phyloP scores from a whole-genome alignment of 1,140 invertebrate genomes.

The Mizuhopecten yessoensis region DNA sequence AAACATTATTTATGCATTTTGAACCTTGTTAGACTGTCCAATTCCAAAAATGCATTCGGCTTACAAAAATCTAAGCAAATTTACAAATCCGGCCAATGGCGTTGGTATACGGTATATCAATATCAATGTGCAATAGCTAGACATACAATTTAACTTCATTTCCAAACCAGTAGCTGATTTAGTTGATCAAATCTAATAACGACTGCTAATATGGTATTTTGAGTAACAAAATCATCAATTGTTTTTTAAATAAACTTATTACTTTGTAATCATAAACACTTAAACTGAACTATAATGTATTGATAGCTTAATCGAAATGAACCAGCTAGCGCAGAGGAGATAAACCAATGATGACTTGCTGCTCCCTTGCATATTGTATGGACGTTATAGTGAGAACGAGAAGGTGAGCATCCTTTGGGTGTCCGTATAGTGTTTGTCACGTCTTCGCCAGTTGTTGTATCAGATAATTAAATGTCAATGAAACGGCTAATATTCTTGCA shows the following conservation, averaged over 20 bases:
- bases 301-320: not conserved
- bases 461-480: not conserved
- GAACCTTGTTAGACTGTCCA: no score
- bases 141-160: not conserved
- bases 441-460: not conserved
- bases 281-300: not conserved
- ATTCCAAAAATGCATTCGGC: no score
- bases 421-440: not conserved
- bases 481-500: slow-evolving; percentile 30
- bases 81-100: no score
- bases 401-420: not conserved
- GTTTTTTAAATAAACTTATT: no score
- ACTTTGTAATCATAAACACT: no score
- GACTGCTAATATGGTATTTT: no score
- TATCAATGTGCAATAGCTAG: not conserved
- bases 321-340: not conserved
- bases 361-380: slow-evolving; percentile 37
- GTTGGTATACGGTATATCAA: no score
- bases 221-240: no score
- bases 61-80: no score
- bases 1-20: no score
- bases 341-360: not conserved
- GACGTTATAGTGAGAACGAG: not conserved
- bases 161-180: not conserved
- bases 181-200: not conserved